Conservation (phyloP, 2,797 vertebrate species). For the Lagocephalus sceleratus region DNA sequence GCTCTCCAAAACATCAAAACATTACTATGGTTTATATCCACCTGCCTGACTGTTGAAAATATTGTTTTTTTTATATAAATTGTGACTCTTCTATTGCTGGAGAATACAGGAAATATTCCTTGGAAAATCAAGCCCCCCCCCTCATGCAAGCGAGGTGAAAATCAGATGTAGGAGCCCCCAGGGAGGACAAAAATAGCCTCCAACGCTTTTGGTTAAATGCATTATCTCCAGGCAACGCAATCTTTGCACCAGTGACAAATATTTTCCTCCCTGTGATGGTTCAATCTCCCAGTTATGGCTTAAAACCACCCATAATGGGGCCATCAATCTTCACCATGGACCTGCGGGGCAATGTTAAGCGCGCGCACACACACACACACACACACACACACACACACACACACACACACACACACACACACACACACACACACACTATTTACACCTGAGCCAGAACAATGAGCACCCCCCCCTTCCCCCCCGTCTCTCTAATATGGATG, state of each 20-base stretch:
- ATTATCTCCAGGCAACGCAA: background rate
- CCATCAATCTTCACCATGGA: slow-evolving; percentile 51
- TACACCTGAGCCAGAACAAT: slow-evolving; percentile 47
- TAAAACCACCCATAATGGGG: slow-evolving; percentile 50
- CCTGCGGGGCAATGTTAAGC: slow-evolving; percentile 1
- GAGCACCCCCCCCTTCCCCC: slow-evolving; percentile 12
- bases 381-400: background rate
- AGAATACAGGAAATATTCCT: too few species aligned
- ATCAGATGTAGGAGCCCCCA: too few species aligned
- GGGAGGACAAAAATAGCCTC: background rate
- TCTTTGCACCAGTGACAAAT: slow-evolving; percentile 7
- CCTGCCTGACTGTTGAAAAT: background rate
- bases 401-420: slow-evolving; percentile 3
- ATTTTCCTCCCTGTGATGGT: slow-evolving; percentile 36
- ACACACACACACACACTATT: slow-evolving; percentile 16
- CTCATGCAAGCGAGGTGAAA: too few species aligned
- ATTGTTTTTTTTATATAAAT: too few species aligned
- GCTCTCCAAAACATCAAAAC: slow-evolving; percentile 4
- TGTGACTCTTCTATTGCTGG: too few species aligned
- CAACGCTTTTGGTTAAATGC: background rate
- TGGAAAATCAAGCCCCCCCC: too few species aligned
- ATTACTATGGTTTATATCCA: background rate
- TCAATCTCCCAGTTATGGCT: slow-evolving; percentile 54
- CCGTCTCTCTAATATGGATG: slow-evolving; percentile 57
- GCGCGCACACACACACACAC: too few species aligned